Evolutionary conservation across 2,797 vertebrate genomes (phyloP), one percentile per base, ranked within the genome.

Genomic region (Xyrichtys novacula): DNA sequence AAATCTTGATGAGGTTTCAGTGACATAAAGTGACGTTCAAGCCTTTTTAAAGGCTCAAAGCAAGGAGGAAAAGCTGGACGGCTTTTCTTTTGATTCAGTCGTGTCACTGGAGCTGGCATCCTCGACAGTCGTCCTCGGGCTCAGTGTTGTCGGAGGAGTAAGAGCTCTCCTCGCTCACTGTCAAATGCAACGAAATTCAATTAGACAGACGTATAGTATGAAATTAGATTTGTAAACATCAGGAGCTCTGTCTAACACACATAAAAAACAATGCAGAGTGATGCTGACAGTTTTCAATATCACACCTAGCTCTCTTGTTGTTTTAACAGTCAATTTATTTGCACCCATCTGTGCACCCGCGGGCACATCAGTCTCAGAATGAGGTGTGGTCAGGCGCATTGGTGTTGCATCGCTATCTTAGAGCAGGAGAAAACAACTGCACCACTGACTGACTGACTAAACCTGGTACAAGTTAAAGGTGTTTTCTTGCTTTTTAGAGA

Each of bases 91-190:
- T 0, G 31, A 40, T 8, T 46, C 6, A 2, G 20, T 23, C 2
- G 55, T 14, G 49, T 93, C 80, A 95, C 84, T 93, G 92, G 2
- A 95, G 81, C 69, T 90, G 88, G 76, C 93, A 95, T 60, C 91
- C 92, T 74, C 89, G 84, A 67, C 93, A 93, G 75, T 93, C 91
- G 3, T 93, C 92, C 46, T 94, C 93, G 0, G 91, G 92, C 67
- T 92, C 91, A 0, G 92, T 93, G 88, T 93, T 93, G 83, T 93
- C 92, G 0, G 92, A 93, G 0, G 92, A 93, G 67, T 91, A 91
- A 0, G 92, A 93, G 80, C 92, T 93, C 81, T 94, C 93, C 85
- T 93, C 92, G 40, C 91, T 92, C 87, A 94, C 94, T 94, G 90
- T 62, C 70, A 69, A 89, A 86, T 0, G 52, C 38, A 86, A 81